Evolutionary conservation across 2,888 invertebrate genomes (phyloP).

Genomic region (Noctua pronuba): DNA sequence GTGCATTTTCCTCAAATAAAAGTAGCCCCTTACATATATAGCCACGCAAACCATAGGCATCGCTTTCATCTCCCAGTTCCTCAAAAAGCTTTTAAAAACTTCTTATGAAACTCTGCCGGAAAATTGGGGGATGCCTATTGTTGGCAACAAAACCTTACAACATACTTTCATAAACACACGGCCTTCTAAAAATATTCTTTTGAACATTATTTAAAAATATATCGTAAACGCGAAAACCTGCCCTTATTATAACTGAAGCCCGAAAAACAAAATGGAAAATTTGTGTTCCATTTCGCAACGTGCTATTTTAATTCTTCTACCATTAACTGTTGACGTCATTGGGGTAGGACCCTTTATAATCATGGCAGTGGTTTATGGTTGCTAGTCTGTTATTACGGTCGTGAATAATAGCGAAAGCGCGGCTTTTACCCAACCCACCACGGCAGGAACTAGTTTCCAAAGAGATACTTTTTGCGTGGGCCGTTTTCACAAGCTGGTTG

Average conservation of each 20-base stretch:
- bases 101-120: neutral
- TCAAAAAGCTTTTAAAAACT: constrained; percentile 32
- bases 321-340: constrained; percentile 30
- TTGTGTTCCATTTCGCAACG: neutral
- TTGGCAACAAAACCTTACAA: constrained; percentile 5
- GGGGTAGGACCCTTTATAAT: constrained; percentile 15
- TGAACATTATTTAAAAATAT: neutral
- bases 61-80: neutral
- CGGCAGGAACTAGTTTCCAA: constrained; percentile 35
- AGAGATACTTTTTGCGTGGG: constrained; percentile 48
- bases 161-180: neutral
- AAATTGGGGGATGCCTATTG: constrained; percentile 15
- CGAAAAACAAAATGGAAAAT: neutral
- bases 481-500: constrained; percentile 7
- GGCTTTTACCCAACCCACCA: constrained; percentile 53
- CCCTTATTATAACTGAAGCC: neutral
- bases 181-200: neutral
- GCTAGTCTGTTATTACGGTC: constrained; percentile 42
- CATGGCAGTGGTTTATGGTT: constrained; percentile 49
- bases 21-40: neutral
- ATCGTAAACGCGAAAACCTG: neutral
- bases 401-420: constrained; percentile 56
- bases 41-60: neutral
- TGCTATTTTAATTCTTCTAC: constrained; percentile 24
- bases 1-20: neutral